Percentiles rank a stretch among this genome's conserved stretches.
These are phyloP conservation scores for Nicator chloris DNA, from an alignment of 2,113 vertebrate species.

Conservation along the genomic window DNA sequence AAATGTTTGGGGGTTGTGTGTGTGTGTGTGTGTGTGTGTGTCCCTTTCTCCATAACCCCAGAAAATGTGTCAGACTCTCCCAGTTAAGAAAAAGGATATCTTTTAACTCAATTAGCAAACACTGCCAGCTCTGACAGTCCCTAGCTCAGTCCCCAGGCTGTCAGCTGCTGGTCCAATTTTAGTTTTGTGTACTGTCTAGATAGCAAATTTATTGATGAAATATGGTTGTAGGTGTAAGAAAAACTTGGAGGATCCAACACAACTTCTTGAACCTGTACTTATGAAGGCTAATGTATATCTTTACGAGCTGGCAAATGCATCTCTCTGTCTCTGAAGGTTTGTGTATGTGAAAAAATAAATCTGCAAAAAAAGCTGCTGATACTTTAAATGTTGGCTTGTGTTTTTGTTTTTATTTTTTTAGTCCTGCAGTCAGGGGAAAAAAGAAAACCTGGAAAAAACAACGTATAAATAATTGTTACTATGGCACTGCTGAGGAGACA, in stretches of 20 bases:
- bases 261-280: conserved; percentile 6
- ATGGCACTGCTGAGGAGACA: not conserved
- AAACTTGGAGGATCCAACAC: not conserved
- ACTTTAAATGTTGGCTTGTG: not conserved
- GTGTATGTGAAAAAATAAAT: not conserved
- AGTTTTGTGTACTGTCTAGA: conserved; percentile 42
- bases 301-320: not conserved
- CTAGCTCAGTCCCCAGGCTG: conserved; percentile 43
- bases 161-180: conserved; percentile 51
- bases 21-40: not conserved
- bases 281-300: not conserved
- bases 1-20: not conserved
- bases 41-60: not conserved
- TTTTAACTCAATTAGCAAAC: conserved; percentile 18
- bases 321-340: not conserved
- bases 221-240: conserved; percentile 46
- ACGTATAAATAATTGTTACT: not conserved
- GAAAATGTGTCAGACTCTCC: conserved; percentile 12
- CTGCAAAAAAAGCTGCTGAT: not conserved
- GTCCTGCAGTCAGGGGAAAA: not conserved
- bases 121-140: conserved; percentile 27
- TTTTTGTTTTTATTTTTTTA: not conserved
- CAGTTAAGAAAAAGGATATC: not conserved
- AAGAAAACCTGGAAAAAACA: not conserved
- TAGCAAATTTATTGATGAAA: conserved; percentile 56